These are phyloP conservation scores for Trichogramma pretiosum DNA, from an alignment of 1,140 invertebrate species.

Conservation along the genomic window DNA sequence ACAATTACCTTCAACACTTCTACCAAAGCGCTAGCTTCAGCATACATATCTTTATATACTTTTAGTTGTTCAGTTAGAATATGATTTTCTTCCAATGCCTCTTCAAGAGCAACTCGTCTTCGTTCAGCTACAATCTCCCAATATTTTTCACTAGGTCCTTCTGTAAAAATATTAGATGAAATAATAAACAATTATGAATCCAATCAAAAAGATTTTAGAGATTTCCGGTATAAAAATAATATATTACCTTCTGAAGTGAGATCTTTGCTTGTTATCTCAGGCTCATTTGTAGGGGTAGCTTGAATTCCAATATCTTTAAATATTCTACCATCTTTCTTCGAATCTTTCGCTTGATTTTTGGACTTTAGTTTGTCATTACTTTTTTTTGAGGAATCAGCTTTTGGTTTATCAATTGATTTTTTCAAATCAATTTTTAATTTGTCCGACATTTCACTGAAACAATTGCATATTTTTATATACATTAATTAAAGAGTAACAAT, in stretches of 20 bases:
- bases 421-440: constrained; percentile 19
- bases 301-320: constrained; percentile 47
- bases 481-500: not conserved
- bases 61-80: constrained; percentile 56
- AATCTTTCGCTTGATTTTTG: constrained; percentile 21
- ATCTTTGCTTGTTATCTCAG: constrained; percentile 49
- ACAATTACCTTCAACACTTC: constrained; percentile 56
- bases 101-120: constrained; percentile 53
- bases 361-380: constrained; percentile 4
- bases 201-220: no score
- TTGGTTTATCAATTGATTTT: constrained; percentile 15
- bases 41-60: constrained; percentile 56
- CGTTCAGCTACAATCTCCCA: constrained; percentile 60
- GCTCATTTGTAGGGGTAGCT: constrained; percentile 41
- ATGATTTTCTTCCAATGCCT: constrained; percentile 57
- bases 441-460: constrained; percentile 24
- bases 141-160: constrained; percentile 55
- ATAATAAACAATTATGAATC: constrained; percentile 5
- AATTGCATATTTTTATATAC: not conserved
- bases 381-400: constrained; percentile 6
- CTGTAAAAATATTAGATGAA: constrained; percentile 23
- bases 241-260: constrained; percentile 48
- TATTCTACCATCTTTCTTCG: constrained; percentile 33
- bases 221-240: not conserved
- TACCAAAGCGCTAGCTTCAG: constrained; percentile 56